Evolutionary conservation across 2,888 invertebrate species (phyloP).

Genomic region (Globia sparganii): DNA sequence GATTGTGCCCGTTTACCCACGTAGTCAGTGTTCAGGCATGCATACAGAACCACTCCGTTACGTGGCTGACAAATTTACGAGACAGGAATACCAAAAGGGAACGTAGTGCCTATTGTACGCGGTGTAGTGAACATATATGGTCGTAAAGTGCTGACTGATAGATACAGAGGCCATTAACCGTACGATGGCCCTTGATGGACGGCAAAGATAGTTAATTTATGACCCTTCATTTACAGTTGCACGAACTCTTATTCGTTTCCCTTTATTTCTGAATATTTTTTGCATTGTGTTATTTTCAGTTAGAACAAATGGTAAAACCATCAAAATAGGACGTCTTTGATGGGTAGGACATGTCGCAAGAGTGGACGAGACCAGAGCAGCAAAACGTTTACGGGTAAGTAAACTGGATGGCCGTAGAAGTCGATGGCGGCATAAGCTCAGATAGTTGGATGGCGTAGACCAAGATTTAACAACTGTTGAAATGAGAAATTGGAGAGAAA

Average conservation of each 20-base stretch:
- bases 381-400: no score
- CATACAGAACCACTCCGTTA: constrained; percentile 54
- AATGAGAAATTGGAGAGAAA: no score
- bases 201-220: constrained; percentile 5
- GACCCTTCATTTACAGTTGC: neutral
- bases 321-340: no score
- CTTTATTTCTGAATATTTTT: neutral
- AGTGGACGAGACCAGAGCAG: no score
- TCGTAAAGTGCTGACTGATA: constrained; percentile 25
- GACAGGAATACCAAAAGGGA: constrained; percentile 58
- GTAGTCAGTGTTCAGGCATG: constrained; percentile 48
- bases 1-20: constrained; percentile 47
- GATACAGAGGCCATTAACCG: constrained; percentile 26
- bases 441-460: no score
- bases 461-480: no score
- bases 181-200: neutral
- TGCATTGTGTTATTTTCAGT: no score
- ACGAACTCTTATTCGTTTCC: neutral
- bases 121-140: constrained; percentile 6
- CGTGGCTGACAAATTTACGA: constrained; percentile 60
- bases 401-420: no score
- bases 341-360: no score
- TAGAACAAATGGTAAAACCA: no score
- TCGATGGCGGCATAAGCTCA: no score
- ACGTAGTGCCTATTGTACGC: constrained; percentile 28